phyloP scores from a whole-genome alignment of 1,140 invertebrate species.

The Oryctes rhinoceros region DNA sequence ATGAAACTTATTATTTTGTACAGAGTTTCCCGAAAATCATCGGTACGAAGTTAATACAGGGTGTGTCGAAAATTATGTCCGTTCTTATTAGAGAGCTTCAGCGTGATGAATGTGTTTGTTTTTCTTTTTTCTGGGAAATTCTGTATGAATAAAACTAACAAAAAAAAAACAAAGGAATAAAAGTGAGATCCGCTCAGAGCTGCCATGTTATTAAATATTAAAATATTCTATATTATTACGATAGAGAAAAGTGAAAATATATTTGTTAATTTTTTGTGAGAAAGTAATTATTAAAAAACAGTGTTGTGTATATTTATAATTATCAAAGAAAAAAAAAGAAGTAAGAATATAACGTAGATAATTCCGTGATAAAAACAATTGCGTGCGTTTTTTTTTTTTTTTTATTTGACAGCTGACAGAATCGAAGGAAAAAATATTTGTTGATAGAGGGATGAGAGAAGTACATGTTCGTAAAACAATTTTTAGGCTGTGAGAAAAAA shows the following conservation, averaged over 20 bases:
- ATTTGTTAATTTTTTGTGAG: conserved; percentile 32
- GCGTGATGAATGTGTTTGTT: too few species aligned
- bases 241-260: conserved; percentile 8
- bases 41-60: neutral
- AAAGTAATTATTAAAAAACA: neutral
- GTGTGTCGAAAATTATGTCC: neutral
- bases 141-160: too few species aligned
- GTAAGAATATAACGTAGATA: too few species aligned
- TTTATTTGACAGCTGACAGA: too few species aligned
- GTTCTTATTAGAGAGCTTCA: neutral
- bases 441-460: neutral
- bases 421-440: conserved; percentile 46
- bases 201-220: conserved; percentile 41
- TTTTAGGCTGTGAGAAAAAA: conserved; percentile 55
- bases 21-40: too few species aligned
- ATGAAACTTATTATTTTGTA: too few species aligned
- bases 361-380: too few species aligned
- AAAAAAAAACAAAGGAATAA: conserved; percentile 6
- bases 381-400: too few species aligned
- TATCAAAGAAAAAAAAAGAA: neutral
- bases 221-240: conserved; percentile 25
- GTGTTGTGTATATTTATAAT: conserved; percentile 27
- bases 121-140: too few species aligned
- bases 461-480: neutral
- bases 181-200: conserved; percentile 42